These are phyloP conservation scores for Hassar affinis DNA, from an alignment of 2,113 vertebrate species.

Conservation along the genomic window DNA sequence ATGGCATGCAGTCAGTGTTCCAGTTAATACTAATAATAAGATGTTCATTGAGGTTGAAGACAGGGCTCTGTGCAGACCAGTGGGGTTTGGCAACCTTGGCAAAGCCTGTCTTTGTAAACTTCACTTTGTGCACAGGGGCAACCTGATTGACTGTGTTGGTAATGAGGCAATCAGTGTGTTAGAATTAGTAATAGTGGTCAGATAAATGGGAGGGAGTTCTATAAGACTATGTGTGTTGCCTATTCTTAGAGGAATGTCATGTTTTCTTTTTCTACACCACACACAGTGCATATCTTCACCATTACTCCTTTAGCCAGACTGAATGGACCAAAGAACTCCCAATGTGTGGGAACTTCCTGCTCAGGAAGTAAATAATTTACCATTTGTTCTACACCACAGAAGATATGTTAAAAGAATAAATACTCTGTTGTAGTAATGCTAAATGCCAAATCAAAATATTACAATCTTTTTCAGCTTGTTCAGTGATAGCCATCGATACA, in stretches of 20 bases:
- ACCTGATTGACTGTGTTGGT: not conserved
- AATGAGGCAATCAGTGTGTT: not conserved
- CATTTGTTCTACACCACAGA: not conserved
- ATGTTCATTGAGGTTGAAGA: not conserved
- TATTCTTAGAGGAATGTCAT: not conserved
- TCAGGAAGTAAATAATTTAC: not conserved
- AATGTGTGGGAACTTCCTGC: not conserved
- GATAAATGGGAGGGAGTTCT: not conserved
- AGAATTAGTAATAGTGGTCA: not conserved
- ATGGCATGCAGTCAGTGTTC: not conserved
- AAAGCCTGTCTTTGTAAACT: not conserved
- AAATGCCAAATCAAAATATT: not conserved
- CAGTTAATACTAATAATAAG: not conserved
- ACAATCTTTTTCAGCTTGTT: not conserved
- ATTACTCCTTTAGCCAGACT: not conserved
- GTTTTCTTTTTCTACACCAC: not conserved
- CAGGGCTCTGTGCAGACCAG: not conserved
- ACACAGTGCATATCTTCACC: not conserved
- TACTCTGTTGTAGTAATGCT: not conserved
- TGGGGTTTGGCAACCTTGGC: not conserved
- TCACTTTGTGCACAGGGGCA: not conserved
- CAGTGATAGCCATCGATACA: not conserved
- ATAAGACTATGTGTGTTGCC: not conserved
- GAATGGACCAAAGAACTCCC: not conserved
- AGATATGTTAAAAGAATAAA: not conserved